Conservation (phyloP, 2,888 invertebrate species). For the Ophion ventricosus region DNA sequence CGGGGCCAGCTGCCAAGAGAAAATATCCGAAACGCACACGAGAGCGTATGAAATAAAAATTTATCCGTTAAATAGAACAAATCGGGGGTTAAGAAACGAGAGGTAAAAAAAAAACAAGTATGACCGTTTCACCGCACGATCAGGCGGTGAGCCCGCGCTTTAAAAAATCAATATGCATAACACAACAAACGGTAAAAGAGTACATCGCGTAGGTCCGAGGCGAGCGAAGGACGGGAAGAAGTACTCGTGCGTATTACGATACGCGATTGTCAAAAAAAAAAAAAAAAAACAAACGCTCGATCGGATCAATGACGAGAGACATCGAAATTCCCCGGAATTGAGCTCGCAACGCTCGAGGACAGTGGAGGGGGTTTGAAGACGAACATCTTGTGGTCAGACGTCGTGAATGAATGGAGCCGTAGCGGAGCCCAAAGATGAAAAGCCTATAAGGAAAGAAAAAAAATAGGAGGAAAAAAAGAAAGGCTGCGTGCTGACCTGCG, state of each 20-base stretch:
- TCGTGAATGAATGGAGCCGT: constrained; percentile 39
- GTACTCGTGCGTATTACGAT: constrained; percentile 45
- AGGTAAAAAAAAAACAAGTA: constrained; percentile 18
- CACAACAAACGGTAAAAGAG: constrained; percentile 62
- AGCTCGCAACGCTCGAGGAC: constrained; percentile 3
- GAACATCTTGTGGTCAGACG: not conserved
- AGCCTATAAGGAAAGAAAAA: too few relatives aligned
- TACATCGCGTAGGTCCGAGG: not conserved
- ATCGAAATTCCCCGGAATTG: constrained; percentile 26
- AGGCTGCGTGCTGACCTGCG: constrained; percentile 63
- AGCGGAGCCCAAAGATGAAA: constrained; percentile 11
- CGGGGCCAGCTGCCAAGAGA: not conserved
- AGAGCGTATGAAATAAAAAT: not conserved
- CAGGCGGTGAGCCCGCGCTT: constrained; percentile 60
- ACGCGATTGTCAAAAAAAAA: constrained; percentile 8
- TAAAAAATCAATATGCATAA: constrained; percentile 70
- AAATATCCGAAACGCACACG: not conserved
- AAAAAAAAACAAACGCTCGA: constrained; percentile 16
- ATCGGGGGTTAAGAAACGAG: not conserved
- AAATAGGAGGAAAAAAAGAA: constrained; percentile 41
- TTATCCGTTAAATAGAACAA: constrained; percentile 26
- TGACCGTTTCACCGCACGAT: constrained; percentile 22
- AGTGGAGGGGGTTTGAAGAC: not conserved
- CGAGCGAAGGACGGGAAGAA: not conserved
- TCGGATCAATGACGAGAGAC: constrained; percentile 25